Conservation (phyloP, 2,888 invertebrate species). For the Cyclophora albipunctata region DNA sequence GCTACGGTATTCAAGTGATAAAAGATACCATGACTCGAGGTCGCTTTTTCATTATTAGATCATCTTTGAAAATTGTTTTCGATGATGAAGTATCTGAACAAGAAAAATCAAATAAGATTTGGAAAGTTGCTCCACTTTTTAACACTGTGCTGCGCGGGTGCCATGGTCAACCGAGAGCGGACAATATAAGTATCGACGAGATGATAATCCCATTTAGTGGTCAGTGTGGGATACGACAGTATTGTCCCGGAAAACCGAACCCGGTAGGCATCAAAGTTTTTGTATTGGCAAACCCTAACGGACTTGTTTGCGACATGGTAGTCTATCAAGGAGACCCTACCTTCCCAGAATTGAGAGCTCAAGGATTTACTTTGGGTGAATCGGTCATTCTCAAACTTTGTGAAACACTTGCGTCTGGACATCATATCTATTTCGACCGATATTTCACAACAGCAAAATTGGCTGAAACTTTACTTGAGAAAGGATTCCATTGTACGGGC, state of each 20-base stretch:
- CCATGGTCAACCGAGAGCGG: no score
- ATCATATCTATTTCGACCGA: constrained; percentile 2
- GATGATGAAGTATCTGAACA: constrained; percentile 6
- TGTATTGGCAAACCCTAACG: constrained; percentile 14
- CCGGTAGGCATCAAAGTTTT: constrained; percentile 15
- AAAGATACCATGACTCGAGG: constrained; percentile 10
- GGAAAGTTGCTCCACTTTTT: no score
- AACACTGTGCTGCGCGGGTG: no score
- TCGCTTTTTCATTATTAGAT: constrained; percentile 1
- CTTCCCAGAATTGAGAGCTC: constrained; percentile 1
- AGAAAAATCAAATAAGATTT: no score
- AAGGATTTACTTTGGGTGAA: constrained; percentile 3
- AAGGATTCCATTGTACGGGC: constrained; percentile 1
- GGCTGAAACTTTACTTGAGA: background rate
- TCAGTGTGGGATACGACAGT: constrained; percentile 7
- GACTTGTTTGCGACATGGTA: constrained; percentile 11
- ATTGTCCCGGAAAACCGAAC: constrained; percentile 13
- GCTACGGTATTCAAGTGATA: no score
- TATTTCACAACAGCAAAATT: constrained; percentile 5
- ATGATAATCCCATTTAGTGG: constrained; percentile 15
- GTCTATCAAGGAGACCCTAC: constrained; percentile 15
- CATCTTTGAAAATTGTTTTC: constrained; percentile 7
- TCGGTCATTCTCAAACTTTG: constrained; percentile 1
- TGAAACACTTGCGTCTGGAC: constrained; percentile 2
- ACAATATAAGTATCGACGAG: constrained; percentile 7